Conservation (phyloP, 2,113 vertebrate species). For the Hippolais icterina region DNA sequence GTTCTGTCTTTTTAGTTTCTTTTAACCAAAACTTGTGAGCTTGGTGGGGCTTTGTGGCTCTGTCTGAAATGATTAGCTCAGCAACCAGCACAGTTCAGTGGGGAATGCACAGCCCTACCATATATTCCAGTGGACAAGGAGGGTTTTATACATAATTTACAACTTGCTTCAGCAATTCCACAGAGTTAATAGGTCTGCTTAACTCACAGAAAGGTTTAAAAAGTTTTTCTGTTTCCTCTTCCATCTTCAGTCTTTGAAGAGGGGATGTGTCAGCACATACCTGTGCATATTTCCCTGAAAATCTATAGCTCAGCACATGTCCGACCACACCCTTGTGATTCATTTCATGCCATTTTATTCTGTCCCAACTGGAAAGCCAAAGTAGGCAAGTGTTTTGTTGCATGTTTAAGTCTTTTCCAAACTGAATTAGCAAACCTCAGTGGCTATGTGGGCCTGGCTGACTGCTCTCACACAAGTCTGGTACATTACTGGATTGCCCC, state of each 20-base stretch:
- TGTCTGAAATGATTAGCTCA: slow-evolving; percentile 1
- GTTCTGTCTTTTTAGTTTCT: background rate
- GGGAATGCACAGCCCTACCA: background rate
- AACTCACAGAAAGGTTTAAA: background rate
- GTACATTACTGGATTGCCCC: background rate
- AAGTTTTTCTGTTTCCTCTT: background rate
- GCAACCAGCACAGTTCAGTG: background rate
- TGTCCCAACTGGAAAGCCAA: background rate
- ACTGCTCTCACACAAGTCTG: background rate
- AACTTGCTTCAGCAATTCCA: slow-evolving; percentile 15
- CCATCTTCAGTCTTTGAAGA: background rate
- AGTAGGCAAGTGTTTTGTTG: background rate
- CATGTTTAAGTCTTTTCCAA: background rate
- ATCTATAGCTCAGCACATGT: background rate
- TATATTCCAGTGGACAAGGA: background rate
- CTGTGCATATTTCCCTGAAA: background rate
- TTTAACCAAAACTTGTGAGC: background rate
- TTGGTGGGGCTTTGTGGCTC: background rate
- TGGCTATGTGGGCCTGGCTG: background rate
- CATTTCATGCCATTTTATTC: background rate
- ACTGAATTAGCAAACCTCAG: background rate
- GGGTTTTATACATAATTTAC: slow-evolving; percentile 22
- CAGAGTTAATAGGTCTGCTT: background rate
- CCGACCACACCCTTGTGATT: background rate
- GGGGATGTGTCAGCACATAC: background rate